phyloP scores from a whole-genome alignment of 2,797 vertebrate species.

The Florisuga fusca region DNA sequence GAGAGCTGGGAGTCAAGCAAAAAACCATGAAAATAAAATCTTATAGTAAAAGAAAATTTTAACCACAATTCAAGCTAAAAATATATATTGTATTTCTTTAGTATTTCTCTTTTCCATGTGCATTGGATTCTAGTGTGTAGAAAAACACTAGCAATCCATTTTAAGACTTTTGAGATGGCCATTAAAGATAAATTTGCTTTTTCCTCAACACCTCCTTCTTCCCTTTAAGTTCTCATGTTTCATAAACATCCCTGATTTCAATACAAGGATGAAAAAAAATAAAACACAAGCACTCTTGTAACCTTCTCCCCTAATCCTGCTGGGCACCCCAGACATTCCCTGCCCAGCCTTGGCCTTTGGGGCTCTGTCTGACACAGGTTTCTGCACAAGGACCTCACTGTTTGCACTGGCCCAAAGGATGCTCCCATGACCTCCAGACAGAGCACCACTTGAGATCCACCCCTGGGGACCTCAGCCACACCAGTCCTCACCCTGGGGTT shows the following conservation, averaged over 20 bases:
- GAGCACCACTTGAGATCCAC: background rate
- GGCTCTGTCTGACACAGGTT: background rate
- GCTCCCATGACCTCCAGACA: rapidly evolving
- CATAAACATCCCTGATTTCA: background rate
- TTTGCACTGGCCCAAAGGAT: background rate
- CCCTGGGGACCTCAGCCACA: background rate
- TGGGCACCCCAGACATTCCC: background rate
- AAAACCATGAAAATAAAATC: background rate
- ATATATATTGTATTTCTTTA: background rate
- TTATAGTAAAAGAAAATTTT: background rate
- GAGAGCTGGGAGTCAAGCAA: background rate
- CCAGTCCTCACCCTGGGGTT: background rate
- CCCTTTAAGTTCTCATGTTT: background rate
- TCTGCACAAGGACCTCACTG: background rate
- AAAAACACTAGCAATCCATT: background rate
- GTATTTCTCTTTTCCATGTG: background rate
- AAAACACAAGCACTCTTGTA: background rate
- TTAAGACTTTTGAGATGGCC: background rate
- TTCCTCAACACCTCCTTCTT: background rate
- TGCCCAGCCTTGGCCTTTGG: background rate
- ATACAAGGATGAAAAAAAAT: background rate
- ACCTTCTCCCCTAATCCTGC: background rate
- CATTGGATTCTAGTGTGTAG: background rate
- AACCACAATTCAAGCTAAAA: background rate
- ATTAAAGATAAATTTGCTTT: background rate